Evolutionary conservation across 2,888 invertebrate genomes (phyloP), one percentile per base, ranked within the genome.

Genomic region (Perizoma affinitatum): DNA sequence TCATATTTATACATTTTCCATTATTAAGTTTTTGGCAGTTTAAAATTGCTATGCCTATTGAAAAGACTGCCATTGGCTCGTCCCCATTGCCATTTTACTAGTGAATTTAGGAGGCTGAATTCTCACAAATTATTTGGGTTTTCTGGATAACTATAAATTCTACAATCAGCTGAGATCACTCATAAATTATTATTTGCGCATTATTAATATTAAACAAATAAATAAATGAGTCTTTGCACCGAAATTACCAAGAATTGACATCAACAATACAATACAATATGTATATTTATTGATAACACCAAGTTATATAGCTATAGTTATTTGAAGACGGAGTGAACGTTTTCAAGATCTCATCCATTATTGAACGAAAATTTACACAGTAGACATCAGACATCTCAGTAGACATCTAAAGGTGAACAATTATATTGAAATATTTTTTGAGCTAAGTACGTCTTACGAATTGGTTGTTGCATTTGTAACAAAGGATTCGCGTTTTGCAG

Each of bases 261-360:
- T 22, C 22, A 22, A 22, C 22, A n/a, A 42, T 42, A n/a, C n/a
- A n/a, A n/a, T n/a, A n/a, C n/a, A n/a, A n/a, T n/a, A n/a, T n/a
- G n/a, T n/a, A n/a, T n/a, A n/a, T n/a, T n/a, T n/a, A n/a, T n/a
- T n/a, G n/a, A n/a, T n/a, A n/a, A n/a, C n/a, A n/a, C n/a, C n/a
- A n/a, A n/a, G n/a, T n/a, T n/a, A n/a, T 42, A 42, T 10, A 5
- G 10, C n/a, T n/a, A n/a, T 44, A 10, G 44, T 22, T 7, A 5
- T 42, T 42, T 5, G n/a, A 42, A n/a, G n/a, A 22, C 4, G 2
- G 65, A 73, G 42, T 63, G 58, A 65, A 66, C 67, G 63, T 59
- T 58, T 45, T 43, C 10, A 40, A 44, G 43, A 44, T 22, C 67
- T 74, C 71, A 75, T 77, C 66, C 68, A 74, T 75, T 69, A 74